A percentile compares a stretch with the other conserved stretches of the same genome.
Evolutionary conservation across 2,888 invertebrate species (phyloP).

Genomic region (Caenorhabditis japonica): DNA sequence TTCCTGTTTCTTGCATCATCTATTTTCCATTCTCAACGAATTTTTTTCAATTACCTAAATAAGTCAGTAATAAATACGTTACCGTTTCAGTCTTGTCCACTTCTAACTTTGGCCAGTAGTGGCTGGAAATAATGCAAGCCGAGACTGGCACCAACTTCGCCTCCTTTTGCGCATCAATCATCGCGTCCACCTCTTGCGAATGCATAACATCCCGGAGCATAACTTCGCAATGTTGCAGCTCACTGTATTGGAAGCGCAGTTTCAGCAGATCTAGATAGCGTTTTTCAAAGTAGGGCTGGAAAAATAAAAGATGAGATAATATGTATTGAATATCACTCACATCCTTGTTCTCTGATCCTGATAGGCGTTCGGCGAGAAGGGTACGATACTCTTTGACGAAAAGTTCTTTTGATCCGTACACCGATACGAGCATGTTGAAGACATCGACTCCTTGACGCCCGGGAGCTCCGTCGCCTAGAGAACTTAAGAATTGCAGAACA

Average conservation of each 20-base stretch:
- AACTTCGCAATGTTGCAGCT: slow-evolving; percentile 93
- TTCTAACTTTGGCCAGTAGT: slow-evolving; percentile 89
- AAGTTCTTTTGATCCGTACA: slow-evolving; percentile 96
- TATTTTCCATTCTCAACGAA: no score
- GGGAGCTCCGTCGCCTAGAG: slow-evolving; percentile 43
- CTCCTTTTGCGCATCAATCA: slow-evolving; percentile 5
- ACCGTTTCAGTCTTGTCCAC: slow-evolving; percentile 51
- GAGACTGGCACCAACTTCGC: slow-evolving; percentile 83
- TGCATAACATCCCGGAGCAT: slow-evolving; percentile 98
- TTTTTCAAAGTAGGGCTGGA: slow-evolving; percentile 82
- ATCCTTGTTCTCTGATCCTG: slow-evolving; percentile 78
- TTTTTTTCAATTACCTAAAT: no score
- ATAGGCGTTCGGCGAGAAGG: slow-evolving; percentile 89
- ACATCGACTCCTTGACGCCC: slow-evolving; percentile 86
- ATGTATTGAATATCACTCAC: slow-evolving; percentile 43
- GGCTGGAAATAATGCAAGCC: slow-evolving; percentile 94
- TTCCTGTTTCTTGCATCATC: no score
- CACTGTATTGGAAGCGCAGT: slow-evolving; percentile 92
- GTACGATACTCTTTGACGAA: slow-evolving; percentile 98
- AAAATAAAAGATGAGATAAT: background rate
- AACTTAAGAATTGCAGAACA: no score
- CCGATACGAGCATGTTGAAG: slow-evolving; percentile 96
- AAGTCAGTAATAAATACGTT: no score
- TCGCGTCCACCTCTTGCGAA: slow-evolving; percentile 81
- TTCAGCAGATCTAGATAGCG: slow-evolving; percentile 93